Evolutionary conservation across 2,113 vertebrate species (phyloP), one percentile per base, ranked within the genome.

Genomic region (Myotis lucifugus): DNA sequence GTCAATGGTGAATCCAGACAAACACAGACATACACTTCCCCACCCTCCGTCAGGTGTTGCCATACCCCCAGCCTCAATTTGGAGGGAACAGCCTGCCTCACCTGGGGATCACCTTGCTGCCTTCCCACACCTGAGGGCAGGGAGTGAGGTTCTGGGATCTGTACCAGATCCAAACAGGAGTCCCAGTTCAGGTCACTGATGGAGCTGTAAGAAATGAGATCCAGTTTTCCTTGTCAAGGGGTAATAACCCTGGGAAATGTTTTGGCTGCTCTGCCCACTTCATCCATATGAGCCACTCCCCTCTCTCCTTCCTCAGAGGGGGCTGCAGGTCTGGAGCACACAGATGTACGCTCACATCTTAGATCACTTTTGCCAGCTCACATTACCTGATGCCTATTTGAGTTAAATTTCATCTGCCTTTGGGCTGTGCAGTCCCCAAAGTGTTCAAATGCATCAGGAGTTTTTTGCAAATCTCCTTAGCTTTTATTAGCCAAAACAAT

Each of bases 361-460:
- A 85, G 90, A 83, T 96, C n/a, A 48, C 93, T 95, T 90, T 89
- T 94, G 95, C 92, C 96, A 94, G 40, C 1, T 8, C 78, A 81
- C 61, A 85, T 92, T 96, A 92, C 94, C 82, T 98, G 97, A 84
- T 94, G 96, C 70, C 97, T 97, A 93, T 95, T 74, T 76, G 94
- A 97, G 90, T 93, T 96, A 97, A 96, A 88, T 96, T 97, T 93
- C 83, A 42, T 90, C 79, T 96, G 96, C 93, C 91, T 79, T 93
- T 66, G 66, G 93, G 93, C 96, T 96, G 83, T 3, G 1, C 84
- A 85, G 93, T 94, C 70, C 95, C 94, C 48, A 32, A 97, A 96
- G 95, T 88, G 15, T 85, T 97, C 91, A 27, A 95, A 91, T 67
- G 95, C 85, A 94, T 95, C 95, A 96, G 95, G 92, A 97, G 90